A percentile compares a stretch with the other conserved stretches of the same genome.
phyloP scores from a whole-genome alignment of 2,113 vertebrate genomes.

The Centropus unirufus region DNA sequence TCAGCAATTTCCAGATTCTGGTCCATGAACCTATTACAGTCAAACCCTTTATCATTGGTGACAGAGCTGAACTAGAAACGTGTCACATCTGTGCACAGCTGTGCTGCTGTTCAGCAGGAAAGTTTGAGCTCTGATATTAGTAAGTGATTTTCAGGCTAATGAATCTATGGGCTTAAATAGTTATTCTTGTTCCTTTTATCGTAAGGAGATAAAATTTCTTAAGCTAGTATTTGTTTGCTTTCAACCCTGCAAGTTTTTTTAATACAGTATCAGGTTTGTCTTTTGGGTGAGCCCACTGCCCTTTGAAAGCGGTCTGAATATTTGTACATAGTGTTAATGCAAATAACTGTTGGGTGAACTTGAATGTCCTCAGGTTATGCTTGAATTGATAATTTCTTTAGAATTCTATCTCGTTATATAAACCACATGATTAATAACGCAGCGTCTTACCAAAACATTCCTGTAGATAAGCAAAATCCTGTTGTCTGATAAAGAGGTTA shows the following conservation, averaged over 20 bases:
- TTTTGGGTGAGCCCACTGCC: background rate
- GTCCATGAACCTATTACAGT: background rate
- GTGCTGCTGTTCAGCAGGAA: background rate
- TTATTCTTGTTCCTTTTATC: background rate
- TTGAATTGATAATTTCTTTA: background rate
- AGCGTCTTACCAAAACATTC: background rate
- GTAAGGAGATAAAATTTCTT: background rate
- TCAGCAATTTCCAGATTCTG: background rate
- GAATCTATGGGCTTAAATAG: background rate
- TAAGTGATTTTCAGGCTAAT: background rate
- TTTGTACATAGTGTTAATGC: background rate
- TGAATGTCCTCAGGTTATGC: background rate
- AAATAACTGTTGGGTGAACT: background rate
- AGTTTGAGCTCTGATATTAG: background rate
- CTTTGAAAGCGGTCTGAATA: background rate
- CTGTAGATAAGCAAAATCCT: background rate
- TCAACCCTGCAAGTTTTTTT: background rate
- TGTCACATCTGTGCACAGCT: background rate
- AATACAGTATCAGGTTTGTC: background rate
- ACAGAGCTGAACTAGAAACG: background rate
- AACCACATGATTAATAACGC: background rate
- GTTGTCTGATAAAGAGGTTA: background rate
- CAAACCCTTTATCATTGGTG: background rate
- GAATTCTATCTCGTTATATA: background rate
- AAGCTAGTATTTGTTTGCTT: background rate